Conservation (phyloP, 2,797 vertebrate species). For the Pelochelys cantorii region DNA sequence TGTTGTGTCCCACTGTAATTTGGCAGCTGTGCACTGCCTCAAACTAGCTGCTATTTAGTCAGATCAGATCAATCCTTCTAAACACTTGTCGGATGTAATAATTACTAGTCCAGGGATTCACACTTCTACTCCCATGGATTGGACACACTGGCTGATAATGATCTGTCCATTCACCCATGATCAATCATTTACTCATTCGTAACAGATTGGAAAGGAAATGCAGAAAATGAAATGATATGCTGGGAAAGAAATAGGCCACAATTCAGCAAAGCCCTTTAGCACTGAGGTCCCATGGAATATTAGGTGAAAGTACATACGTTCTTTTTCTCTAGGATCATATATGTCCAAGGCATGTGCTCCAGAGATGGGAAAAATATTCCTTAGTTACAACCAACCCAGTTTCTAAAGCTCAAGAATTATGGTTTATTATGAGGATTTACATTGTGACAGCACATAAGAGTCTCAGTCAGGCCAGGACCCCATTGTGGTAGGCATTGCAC, state of each 20-base stretch:
- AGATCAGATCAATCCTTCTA: conserved; percentile 59
- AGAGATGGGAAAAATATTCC: background rate
- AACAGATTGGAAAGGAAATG: conserved; percentile 31
- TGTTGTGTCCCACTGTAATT: conserved; percentile 67
- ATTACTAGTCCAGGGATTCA: conserved; percentile 18
- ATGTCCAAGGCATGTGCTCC: background rate
- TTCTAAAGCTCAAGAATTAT: background rate
- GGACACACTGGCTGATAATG: conserved; percentile 20
- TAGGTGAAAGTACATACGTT: background rate
- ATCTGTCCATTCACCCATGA: conserved; percentile 1
- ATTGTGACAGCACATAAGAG: background rate
- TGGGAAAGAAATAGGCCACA: background rate
- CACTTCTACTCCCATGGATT: background rate
- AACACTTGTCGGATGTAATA: conserved; percentile 57
- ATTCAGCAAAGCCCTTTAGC: background rate
- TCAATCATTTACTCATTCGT: conserved; percentile 17
- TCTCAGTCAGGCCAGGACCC: background rate
- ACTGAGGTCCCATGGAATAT: background rate
- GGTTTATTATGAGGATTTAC: background rate
- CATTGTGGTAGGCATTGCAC: background rate
- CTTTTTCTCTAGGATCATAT: background rate
- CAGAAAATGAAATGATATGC: background rate
- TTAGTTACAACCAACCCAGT: background rate
- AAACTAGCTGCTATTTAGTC: conserved; percentile 49
- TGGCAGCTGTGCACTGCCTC: conserved; percentile 51